Evolutionary conservation across 2,797 vertebrate species (phyloP), one percentile per base, ranked within the genome.

Genomic region (Spinibarbus caldwelli): DNA sequence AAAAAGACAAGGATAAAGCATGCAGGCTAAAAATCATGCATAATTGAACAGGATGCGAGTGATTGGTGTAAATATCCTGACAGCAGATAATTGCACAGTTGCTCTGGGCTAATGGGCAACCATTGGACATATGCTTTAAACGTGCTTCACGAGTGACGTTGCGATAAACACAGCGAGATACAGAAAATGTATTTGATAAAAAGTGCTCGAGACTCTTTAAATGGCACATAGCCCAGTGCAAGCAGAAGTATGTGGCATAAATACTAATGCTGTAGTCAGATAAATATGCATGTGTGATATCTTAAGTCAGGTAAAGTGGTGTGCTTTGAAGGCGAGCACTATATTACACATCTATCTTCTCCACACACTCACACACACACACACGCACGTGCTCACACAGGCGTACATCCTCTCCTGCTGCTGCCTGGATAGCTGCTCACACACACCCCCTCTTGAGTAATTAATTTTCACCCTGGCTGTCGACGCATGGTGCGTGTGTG

Each of bases 381-480:
- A 6, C 29, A 70, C 70, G 21, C 68, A 52, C 52, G 5, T 83
- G 78, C 47, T 80, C 86, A 84, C 59, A 84, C 70, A 81, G 4
- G 43, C 64, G 21, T 82, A 52, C 59, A 15, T 80, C 2, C 83
- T 52, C 81, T 68, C 87, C 85, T 73, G 62, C 57, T 54, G 47
- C 67, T 68, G 70, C 83, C 77, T 78, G 47, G 36, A 78, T 84
- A 54, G 47, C 68, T 78, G 62, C 82, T 64, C 85, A 67, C 89
- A 89, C 90, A 88, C 88, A 91, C 87, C 90, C 29, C 59, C 88
- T 89, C 91, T 84, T 87, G 86, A 93, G 93, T 94, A 94, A 94
- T 94, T 94, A 92, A 95, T 93, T 94, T 94, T 93, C 92, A 91
- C 91, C 93, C 91, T 93, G 93, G 91, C 92, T 94, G 93, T 91